These are phyloP conservation scores for Phylloscopus whistleri DNA, from an alignment of 2,113 vertebrate species.

Conservation along the genomic window DNA sequence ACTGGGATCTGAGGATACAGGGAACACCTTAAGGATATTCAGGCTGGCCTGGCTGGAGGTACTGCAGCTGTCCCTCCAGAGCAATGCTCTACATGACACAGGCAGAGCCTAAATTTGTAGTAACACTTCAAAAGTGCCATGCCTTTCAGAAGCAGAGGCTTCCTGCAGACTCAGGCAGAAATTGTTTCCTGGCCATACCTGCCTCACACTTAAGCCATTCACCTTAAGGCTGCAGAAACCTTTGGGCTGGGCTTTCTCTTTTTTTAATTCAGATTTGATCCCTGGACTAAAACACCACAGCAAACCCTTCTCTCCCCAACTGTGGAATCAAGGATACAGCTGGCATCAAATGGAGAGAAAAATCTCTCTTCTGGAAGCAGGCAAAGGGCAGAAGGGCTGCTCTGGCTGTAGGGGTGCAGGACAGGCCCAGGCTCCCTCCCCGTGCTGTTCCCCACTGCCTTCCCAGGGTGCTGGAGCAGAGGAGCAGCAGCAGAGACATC, in stretches of 20 bases:
- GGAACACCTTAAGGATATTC: neutral
- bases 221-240: neutral
- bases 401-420: neutral
- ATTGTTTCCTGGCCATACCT: neutral
- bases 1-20: neutral
- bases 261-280: neutral
- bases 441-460: rapidly evolving
- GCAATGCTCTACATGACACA: neutral
- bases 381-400: neutral
- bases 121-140: neutral
- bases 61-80: neutral
- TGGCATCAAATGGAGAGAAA: neutral
- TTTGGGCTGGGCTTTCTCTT: neutral
- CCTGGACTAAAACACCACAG: neutral
- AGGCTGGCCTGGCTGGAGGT: neutral
- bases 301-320: neutral
- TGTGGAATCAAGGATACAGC: neutral
- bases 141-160: neutral
- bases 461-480: neutral
- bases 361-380: neutral
- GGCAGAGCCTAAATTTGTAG: neutral
- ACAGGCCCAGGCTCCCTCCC: neutral
- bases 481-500: neutral
- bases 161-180: neutral
- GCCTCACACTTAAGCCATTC: neutral